Conservation (phyloP, 2,888 invertebrate species). For the Papilio gigon region DNA sequence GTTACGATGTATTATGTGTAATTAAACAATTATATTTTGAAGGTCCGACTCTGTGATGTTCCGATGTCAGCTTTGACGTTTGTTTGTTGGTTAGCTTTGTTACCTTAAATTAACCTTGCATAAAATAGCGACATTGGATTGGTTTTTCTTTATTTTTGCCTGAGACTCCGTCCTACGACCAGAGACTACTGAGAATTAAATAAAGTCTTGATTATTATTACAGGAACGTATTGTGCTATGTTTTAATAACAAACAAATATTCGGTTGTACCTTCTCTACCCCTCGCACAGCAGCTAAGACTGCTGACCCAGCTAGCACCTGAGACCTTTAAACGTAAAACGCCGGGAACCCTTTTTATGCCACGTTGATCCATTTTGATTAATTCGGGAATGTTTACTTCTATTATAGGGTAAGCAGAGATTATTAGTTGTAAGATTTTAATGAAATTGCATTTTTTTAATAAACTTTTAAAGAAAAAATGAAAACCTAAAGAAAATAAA, state of each 20-base stretch:
- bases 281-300: conserved; percentile 68
- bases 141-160: background rate
- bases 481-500: conserved; percentile 17
- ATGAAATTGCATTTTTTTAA: background rate
- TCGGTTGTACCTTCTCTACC: conserved; percentile 66
- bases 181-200: too few relatives aligned
- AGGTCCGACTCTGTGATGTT: background rate
- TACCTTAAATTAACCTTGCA: background rate
- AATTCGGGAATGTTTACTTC: conserved; percentile 13
- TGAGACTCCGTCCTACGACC: too few relatives aligned
- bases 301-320: conserved; percentile 64
- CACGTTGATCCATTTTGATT: background rate
- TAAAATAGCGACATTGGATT: background rate
- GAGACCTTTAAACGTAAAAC: conserved; percentile 53
- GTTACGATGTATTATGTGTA: background rate
- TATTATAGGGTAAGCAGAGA: background rate
- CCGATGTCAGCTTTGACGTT: background rate
- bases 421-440: background rate
- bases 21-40: background rate
- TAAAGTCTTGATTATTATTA: too few relatives aligned
- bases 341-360: background rate
- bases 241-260: conserved; percentile 66
- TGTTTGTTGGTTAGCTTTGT: background rate
- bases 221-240: conserved; percentile 65
- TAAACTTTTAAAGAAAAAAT: background rate